These are phyloP conservation scores for Nothocercus julius DNA, from an alignment of 2,113 vertebrate genomes.

Conservation along the genomic window DNA sequence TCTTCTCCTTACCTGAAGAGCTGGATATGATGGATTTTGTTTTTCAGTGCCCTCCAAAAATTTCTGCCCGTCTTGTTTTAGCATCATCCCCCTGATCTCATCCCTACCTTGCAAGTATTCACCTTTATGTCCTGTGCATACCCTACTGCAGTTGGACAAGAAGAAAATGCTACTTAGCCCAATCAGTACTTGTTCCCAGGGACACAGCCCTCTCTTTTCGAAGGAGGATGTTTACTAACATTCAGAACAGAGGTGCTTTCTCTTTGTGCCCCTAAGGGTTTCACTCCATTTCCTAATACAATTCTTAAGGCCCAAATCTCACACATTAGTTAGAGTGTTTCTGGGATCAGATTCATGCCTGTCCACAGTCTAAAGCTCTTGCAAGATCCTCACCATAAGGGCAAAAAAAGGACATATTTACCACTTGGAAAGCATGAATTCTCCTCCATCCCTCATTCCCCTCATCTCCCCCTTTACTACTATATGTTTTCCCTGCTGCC, in stretches of 20 bases:
- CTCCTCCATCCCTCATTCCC: constrained; percentile 62
- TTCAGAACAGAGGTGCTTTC: neutral
- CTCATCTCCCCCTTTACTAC: constrained; percentile 67
- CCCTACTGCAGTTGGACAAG: neutral
- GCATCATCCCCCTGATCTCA: neutral
- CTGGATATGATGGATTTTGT: neutral
- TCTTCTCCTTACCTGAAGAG: neutral
- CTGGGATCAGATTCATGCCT: neutral
- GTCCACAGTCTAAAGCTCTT: neutral
- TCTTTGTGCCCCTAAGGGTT: neutral
- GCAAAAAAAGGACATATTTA: constrained; percentile 31
- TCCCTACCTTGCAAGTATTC: neutral
- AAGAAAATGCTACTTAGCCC: neutral
- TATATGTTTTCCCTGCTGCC: constrained; percentile 75
- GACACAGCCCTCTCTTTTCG: neutral
- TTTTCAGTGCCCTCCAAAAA: neutral
- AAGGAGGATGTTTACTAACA: neutral
- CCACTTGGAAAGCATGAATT: constrained; percentile 70
- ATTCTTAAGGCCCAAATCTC: neutral
- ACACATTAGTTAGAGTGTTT: neutral
- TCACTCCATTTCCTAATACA: neutral
- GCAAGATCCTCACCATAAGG: neutral
- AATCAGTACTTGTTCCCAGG: neutral
- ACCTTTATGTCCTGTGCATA: too few species aligned
- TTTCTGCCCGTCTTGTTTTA: neutral